These are phyloP conservation scores for Gryllus bimaculatus DNA, from an alignment of 1,140 invertebrate genomes.

Conservation along the genomic window DNA sequence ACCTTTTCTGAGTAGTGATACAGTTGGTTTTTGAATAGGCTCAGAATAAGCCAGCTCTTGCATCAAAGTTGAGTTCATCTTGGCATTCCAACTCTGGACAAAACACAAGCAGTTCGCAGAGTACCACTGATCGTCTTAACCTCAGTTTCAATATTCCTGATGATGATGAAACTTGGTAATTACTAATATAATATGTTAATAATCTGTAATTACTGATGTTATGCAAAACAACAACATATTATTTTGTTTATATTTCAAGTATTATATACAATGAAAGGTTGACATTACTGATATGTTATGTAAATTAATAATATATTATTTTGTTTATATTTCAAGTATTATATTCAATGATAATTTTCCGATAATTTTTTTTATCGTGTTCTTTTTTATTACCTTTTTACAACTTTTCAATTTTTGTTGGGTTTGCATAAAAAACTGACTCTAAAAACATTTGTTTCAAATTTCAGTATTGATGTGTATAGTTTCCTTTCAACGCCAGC, in stretches of 20 bases:
- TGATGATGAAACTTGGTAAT: slow-evolving; percentile 63
- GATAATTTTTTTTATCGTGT: too few species aligned
- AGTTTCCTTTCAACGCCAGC: slow-evolving; percentile 65
- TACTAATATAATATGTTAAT: slow-evolving; percentile 12
- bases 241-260: not conserved
- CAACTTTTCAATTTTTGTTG: too few species aligned
- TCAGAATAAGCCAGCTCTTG: not conserved
- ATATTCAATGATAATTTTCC: too few species aligned
- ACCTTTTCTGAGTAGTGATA: too few species aligned
- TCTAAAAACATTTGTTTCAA: slow-evolving; percentile 6
- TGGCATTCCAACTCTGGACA: not conserved
- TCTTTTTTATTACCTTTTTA: too few species aligned
- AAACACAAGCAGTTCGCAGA: not conserved
- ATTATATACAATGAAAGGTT: too few species aligned
- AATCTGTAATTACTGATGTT: not conserved
- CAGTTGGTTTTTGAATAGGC: not conserved
- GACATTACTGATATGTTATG: not conserved
- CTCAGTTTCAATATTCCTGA: slow-evolving; percentile 42
- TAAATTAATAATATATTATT: not conserved
- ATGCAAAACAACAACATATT: not conserved
- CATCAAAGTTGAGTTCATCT: not conserved
- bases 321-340: not conserved
- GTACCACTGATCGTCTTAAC: slow-evolving; percentile 33
- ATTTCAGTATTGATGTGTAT: slow-evolving; percentile 65
- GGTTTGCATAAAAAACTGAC: too few species aligned